Percentiles rank a stretch among this genome's conserved stretches.
Evolutionary conservation across 2,888 invertebrate species (phyloP).

Genomic region (Aphidius colemani): DNA sequence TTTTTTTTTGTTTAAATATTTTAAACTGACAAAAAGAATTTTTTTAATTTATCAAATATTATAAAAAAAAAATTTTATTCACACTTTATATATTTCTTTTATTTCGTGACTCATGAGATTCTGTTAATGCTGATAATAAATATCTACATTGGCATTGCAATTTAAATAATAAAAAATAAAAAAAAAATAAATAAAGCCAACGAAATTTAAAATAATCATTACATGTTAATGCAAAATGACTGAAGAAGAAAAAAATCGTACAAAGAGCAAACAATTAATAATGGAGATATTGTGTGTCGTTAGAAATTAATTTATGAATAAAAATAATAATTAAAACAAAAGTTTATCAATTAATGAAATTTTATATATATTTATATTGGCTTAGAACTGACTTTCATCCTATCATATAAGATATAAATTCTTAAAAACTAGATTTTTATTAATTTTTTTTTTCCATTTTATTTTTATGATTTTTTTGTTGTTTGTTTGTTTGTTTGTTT

Average conservation of each 20-base stretch:
- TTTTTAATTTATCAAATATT: too few relatives aligned
- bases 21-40: constrained; percentile 1
- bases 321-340: background rate
- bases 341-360: constrained; percentile 3
- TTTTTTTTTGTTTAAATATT: background rate
- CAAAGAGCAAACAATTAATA: constrained; percentile 25
- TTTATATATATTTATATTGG: background rate
- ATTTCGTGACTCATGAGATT: constrained; percentile 25
- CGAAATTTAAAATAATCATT: too few relatives aligned
- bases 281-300: constrained; percentile 1
- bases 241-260: constrained; percentile 23
- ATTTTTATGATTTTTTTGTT: background rate
- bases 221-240: constrained; percentile 3
- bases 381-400: background rate
- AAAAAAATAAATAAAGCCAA: constrained; percentile 9
- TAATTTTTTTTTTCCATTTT: background rate
- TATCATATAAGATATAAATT: constrained; percentile 12
- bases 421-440: constrained; percentile 12
- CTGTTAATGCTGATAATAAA: too few relatives aligned
- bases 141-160: background rate
- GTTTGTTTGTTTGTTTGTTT: background rate
- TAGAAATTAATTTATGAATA: background rate
- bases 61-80: background rate
- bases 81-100: constrained; percentile 31
- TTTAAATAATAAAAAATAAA: constrained; percentile 17